phyloP scores from a whole-genome alignment of 2,797 vertebrate genomes.

The Smutsia temminckii region DNA sequence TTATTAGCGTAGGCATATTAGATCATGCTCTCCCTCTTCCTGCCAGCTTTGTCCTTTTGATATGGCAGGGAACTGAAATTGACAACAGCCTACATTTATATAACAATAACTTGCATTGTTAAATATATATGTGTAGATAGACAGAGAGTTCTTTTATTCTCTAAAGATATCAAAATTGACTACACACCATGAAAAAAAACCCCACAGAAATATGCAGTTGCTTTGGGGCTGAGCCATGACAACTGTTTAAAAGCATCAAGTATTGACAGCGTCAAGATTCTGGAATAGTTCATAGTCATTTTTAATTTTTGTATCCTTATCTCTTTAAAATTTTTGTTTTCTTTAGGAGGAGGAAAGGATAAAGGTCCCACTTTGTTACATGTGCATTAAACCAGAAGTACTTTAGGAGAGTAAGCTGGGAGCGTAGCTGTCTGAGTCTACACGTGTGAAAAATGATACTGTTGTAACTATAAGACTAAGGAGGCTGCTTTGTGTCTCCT shows the following conservation, averaged over 20 bases:
- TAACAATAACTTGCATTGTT: slow-evolving; percentile 80
- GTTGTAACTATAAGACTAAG: background rate
- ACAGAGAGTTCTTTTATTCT: slow-evolving; percentile 74
- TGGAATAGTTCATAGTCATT: slow-evolving; percentile 55
- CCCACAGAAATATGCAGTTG: slow-evolving; percentile 61
- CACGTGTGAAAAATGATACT: background rate
- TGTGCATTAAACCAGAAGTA: background rate
- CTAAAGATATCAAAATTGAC: slow-evolving; percentile 74
- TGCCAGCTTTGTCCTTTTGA: slow-evolving; percentile 77
- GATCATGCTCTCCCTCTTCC: slow-evolving; percentile 63
- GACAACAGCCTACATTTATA: slow-evolving; percentile 78
- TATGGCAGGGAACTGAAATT: slow-evolving; percentile 68
- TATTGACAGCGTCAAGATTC: slow-evolving; percentile 55
- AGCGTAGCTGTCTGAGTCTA: background rate
- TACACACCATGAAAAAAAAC: slow-evolving; percentile 35
- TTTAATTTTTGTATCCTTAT: slow-evolving; percentile 55
- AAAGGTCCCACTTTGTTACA: slow-evolving; percentile 27
- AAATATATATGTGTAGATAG: slow-evolving; percentile 75
- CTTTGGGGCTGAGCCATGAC: slow-evolving; percentile 53
- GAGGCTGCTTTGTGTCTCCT: background rate
- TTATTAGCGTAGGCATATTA: slow-evolving; percentile 71
- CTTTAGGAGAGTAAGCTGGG: background rate
- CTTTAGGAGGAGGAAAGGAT: slow-evolving; percentile 14
- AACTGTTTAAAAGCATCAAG: slow-evolving; percentile 67
- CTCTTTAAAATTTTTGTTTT: slow-evolving; percentile 54